These are phyloP conservation scores for Oxygymnocypris stewartii DNA, from an alignment of 2,113 vertebrate species.

Conservation along the genomic window DNA sequence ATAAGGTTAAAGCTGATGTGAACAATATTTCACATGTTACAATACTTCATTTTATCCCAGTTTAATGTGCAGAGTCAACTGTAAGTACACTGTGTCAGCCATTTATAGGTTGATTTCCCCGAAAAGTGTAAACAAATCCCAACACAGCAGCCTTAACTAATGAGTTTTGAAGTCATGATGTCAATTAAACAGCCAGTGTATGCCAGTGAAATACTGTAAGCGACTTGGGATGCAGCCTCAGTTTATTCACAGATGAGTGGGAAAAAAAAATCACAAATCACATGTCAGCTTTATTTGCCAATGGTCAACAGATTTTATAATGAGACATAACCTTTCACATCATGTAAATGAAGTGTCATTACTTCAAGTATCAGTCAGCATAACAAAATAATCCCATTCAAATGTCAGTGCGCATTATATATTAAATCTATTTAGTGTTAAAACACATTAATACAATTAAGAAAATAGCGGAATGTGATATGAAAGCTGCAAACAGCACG, in stretches of 20 bases:
- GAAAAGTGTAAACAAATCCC: constrained; percentile 18
- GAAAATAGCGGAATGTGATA: not conserved
- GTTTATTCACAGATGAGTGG: not conserved
- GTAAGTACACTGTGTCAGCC: not conserved
- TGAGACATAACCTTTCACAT: not conserved
- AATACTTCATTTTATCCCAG: not conserved
- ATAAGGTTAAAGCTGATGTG: not conserved
- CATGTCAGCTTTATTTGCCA: not conserved
- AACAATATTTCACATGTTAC: not conserved
- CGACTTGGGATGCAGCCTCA: not conserved
- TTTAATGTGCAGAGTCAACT: not conserved
- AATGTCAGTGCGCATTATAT: not conserved
- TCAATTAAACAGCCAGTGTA: not conserved
- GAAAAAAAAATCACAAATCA: not conserved
- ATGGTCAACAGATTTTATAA: not conserved
- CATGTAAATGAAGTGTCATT: not conserved
- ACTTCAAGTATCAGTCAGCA: not conserved
- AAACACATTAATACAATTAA: constrained; percentile 6
- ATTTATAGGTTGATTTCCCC: not conserved
- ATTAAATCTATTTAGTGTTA: not conserved
- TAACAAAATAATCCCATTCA: not conserved
- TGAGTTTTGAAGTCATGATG: not conserved
- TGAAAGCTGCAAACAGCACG: not conserved
- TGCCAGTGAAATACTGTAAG: not conserved
- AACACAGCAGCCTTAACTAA: not conserved